Conservation (phyloP, 1,140 invertebrate genomes). For the Acromyrmex charruanus region DNA sequence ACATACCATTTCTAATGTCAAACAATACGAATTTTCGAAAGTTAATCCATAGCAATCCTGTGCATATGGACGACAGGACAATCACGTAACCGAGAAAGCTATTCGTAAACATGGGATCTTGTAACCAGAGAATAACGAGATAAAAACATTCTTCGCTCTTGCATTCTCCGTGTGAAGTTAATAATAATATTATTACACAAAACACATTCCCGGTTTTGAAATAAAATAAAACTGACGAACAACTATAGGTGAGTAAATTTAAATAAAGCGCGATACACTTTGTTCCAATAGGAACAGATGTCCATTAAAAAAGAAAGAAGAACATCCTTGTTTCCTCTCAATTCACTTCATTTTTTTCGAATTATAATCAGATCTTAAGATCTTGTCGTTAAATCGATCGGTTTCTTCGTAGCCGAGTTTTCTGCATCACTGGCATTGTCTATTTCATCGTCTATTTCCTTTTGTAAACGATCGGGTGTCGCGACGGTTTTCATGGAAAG, state of each 20-base stretch:
- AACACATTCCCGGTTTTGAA: not conserved
- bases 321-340: not conserved
- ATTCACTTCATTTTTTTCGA: not conserved
- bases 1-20: not conserved
- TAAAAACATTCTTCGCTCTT: slow-evolving; percentile 5
- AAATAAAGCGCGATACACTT: slow-evolving; percentile 4
- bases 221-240: not conserved
- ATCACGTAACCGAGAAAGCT: not conserved
- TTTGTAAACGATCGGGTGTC: slow-evolving; percentile 83
- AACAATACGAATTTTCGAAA: not conserved
- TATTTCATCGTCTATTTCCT: slow-evolving; percentile 83
- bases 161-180: not conserved
- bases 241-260: slow-evolving; percentile 1
- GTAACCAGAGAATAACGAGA: not conserved
- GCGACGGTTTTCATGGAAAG: slow-evolving; percentile 88
- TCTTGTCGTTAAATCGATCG: slow-evolving; percentile 89
- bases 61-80: not conserved
- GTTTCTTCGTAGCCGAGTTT: slow-evolving; percentile 87
- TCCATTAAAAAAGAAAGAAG: not conserved
- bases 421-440: slow-evolving; percentile 88
- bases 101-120: not conserved
- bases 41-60: not conserved
- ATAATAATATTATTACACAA: slow-evolving; percentile 1
- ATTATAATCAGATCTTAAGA: slow-evolving; percentile 69
- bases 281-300: not conserved